These are phyloP conservation scores for Hermaeophaga mercurialis DNA, from an alignment of 2,888 invertebrate species.

Conservation along the genomic window DNA sequence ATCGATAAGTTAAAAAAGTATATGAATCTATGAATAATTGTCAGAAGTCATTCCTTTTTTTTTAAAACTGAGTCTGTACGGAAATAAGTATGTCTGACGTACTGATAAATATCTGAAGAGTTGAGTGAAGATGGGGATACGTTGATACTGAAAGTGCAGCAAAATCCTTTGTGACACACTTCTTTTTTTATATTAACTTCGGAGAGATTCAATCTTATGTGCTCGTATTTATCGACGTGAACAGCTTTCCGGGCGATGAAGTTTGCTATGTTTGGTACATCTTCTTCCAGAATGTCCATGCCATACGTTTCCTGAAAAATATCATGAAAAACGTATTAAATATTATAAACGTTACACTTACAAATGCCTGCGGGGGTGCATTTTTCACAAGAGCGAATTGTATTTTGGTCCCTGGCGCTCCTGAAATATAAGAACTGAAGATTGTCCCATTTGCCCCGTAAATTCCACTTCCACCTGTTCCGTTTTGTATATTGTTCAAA, in stretches of 20 bases:
- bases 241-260: constrained; percentile 35
- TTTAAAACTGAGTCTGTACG: no score
- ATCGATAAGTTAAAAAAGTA: no score
- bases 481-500: constrained; percentile 36
- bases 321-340: no score
- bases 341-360: no score
- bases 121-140: constrained; percentile 22
- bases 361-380: no score
- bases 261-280: constrained; percentile 27
- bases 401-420: constrained; percentile 32
- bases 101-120: constrained; percentile 41
- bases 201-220: constrained; percentile 35
- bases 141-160: constrained; percentile 40
- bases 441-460: constrained; percentile 39
- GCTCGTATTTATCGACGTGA: constrained; percentile 31
- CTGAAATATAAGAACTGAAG: constrained; percentile 33
- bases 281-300: constrained; percentile 31
- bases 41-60: no score
- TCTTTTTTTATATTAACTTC: constrained; percentile 26
- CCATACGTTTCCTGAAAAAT: constrained; percentile 23
- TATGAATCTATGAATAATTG: no score
- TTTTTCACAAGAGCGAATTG: constrained; percentile 29
- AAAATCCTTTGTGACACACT: constrained; percentile 39
- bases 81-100: no score
- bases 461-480: constrained; percentile 44